phyloP scores from a whole-genome alignment of 1,140 invertebrate genomes.

The Carposina sasakii region DNA sequence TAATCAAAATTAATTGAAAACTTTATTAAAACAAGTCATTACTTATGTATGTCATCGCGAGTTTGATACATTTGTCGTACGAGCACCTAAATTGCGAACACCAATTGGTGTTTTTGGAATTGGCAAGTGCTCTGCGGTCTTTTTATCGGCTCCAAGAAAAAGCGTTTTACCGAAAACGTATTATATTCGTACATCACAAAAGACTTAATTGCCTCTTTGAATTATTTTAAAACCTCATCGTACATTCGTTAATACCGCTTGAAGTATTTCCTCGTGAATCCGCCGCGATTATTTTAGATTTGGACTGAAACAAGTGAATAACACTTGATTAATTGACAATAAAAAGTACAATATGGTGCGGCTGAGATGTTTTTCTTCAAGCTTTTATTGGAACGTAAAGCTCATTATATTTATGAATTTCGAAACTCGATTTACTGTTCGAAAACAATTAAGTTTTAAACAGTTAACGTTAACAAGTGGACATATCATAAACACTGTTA shows the following conservation, averaged over 20 bases:
- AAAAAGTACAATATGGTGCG: constrained; percentile 42
- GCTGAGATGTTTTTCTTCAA: constrained; percentile 34
- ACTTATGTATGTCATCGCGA: no score
- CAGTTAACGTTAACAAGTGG: no score
- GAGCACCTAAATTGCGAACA: no score
- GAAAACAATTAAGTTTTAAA: no score
- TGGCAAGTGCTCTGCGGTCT: constrained; percentile 49
- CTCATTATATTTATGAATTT: constrained; percentile 9
- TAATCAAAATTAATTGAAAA: no score
- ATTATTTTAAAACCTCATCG: constrained; percentile 63
- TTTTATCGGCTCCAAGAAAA: constrained; percentile 42
- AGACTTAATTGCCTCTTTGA: constrained; percentile 59
- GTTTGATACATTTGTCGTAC: no score
- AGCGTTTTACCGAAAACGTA: no score
- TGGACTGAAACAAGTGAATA: constrained; percentile 31
- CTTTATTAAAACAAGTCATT: no score
- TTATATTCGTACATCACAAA: constrained; percentile 62
- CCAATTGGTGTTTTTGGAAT: no score
- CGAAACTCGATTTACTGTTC: no score
- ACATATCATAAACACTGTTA: no score
- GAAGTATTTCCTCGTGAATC: no score
- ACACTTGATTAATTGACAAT: constrained; percentile 48
- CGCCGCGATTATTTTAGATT: constrained; percentile 48
- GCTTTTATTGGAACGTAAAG: constrained; percentile 24
- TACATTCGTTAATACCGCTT: constrained; percentile 42